Evolutionary conservation across 2,888 invertebrate genomes (phyloP).

Genomic region (Phorcus lineatus): DNA sequence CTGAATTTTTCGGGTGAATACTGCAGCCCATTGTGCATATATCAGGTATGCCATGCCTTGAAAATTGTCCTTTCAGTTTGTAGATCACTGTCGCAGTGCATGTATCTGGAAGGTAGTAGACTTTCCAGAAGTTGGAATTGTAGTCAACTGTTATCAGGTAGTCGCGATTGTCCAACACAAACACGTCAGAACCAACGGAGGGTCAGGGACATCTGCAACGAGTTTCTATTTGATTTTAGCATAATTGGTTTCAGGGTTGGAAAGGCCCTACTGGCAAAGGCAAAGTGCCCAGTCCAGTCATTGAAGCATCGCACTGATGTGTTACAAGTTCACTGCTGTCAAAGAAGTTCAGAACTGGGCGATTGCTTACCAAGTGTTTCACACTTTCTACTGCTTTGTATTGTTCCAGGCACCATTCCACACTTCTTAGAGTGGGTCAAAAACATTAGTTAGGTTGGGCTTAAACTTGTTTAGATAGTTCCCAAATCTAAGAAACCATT

Average conservation of each 20-base stretch:
- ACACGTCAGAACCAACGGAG: constrained; percentile 29
- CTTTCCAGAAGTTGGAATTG: not conserved
- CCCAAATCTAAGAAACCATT: constrained; percentile 40
- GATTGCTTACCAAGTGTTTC: constrained; percentile 26
- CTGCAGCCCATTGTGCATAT: constrained; percentile 40
- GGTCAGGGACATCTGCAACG: constrained; percentile 48
- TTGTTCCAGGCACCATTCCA: constrained; percentile 37
- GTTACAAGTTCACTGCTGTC: constrained; percentile 27
- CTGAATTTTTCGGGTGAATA: constrained; percentile 32
- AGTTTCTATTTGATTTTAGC: constrained; percentile 44
- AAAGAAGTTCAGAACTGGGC: constrained; percentile 36
- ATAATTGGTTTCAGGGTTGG: constrained; percentile 35
- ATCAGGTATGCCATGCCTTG: constrained; percentile 36
- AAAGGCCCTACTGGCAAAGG: constrained; percentile 36
- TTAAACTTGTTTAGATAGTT: constrained; percentile 45
- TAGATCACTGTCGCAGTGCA: constrained; percentile 30
- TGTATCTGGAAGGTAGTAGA: not conserved
- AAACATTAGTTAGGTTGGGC: constrained; percentile 39
- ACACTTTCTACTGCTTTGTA: constrained; percentile 30
- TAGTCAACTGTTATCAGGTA: constrained; percentile 15
- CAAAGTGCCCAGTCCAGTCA: constrained; percentile 36
- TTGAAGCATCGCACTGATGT: constrained; percentile 32
- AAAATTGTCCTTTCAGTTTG: constrained; percentile 33
- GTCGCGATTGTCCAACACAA: not conserved
- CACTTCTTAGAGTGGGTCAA: constrained; percentile 38